Evolutionary conservation across 2,113 vertebrate species (phyloP).

Genomic region (Varanus komodoensis): DNA sequence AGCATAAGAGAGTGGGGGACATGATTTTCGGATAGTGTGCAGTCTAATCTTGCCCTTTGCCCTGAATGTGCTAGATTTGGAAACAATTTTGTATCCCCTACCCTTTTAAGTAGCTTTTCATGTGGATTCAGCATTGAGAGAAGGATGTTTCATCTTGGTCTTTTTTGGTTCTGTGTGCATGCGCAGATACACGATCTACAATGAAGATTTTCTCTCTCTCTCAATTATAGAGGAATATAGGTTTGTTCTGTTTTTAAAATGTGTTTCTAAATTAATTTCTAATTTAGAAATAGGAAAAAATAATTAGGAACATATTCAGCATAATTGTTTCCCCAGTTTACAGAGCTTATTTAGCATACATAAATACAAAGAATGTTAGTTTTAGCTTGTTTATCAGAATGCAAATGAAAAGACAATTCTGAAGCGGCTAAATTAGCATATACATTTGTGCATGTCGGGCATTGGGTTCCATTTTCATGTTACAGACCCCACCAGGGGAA

Average conservation of each 20-base stretch:
- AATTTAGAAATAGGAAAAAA: not conserved
- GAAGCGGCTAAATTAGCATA: not conserved
- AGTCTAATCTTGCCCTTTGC: conserved; percentile 26
- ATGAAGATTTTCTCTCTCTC: not conserved
- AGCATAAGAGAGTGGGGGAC: not conserved
- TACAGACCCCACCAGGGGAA: not conserved
- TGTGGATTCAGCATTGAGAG: not conserved
- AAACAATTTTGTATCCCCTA: rapidly evolving
- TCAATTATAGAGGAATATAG: not conserved
- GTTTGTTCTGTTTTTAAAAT: not conserved
- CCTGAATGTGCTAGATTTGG: not conserved
- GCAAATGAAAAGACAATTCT: not conserved
- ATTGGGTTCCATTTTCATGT: not conserved
- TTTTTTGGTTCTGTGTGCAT: not conserved
- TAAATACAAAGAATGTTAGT: not conserved
- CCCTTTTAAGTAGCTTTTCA: rapidly evolving
- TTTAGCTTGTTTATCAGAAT: not conserved
- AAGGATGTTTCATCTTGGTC: not conserved
- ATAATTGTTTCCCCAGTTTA: not conserved
- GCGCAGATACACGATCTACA: not conserved
- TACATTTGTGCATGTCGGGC: not conserved
- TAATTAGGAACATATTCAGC: not conserved
- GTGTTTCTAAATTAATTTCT: not conserved
- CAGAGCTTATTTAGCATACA: not conserved
- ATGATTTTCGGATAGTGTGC: conserved; percentile 54